Percentiles rank a stretch among this genome's conserved stretches.
phyloP scores from a whole-genome alignment of 1,140 invertebrate genomes.

The Atopsyche davidsoni region DNA sequence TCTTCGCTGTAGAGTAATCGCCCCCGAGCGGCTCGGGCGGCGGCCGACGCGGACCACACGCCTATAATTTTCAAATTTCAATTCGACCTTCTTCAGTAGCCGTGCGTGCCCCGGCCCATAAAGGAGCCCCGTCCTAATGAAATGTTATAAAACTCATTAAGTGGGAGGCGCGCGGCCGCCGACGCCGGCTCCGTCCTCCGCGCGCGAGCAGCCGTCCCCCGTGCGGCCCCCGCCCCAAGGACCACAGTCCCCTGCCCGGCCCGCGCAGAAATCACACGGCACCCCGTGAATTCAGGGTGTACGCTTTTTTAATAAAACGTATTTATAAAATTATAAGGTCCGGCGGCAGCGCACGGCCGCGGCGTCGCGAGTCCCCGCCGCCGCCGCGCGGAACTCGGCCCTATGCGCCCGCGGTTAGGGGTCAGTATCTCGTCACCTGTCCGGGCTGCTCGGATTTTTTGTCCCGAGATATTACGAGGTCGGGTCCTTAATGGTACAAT shows the following conservation, averaged over 20 bases:
- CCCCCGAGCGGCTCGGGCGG: constrained; percentile 10
- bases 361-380: not conserved
- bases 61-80: constrained; percentile 25
- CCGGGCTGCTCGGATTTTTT: constrained; percentile 2
- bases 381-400: constrained; percentile 11
- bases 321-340: constrained; percentile 31
- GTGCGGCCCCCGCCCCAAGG: not conserved
- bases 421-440: not conserved
- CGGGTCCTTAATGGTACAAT: constrained; percentile 24
- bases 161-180: constrained; percentile 23
- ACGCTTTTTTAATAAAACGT: constrained; percentile 28
- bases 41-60: constrained; percentile 1
- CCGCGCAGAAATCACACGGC: constrained; percentile 1
- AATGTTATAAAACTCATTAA: constrained; percentile 31
- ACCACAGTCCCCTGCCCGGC: not conserved
- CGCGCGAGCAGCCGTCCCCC: not conserved
- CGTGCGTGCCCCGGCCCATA: constrained; percentile 24
- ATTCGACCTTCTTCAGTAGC: constrained; percentile 25
- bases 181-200: constrained; percentile 6
- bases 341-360: constrained; percentile 1
- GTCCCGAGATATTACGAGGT: constrained; percentile 16
- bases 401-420: constrained; percentile 8
- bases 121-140: constrained; percentile 26
- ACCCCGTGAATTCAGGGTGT: constrained; percentile 16
- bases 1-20: too few relatives aligned